Base-by-base conservation (phyloP, 2,113 vertebrate genomes). In the Hydrochoerus hydrochaeris region DNA sequence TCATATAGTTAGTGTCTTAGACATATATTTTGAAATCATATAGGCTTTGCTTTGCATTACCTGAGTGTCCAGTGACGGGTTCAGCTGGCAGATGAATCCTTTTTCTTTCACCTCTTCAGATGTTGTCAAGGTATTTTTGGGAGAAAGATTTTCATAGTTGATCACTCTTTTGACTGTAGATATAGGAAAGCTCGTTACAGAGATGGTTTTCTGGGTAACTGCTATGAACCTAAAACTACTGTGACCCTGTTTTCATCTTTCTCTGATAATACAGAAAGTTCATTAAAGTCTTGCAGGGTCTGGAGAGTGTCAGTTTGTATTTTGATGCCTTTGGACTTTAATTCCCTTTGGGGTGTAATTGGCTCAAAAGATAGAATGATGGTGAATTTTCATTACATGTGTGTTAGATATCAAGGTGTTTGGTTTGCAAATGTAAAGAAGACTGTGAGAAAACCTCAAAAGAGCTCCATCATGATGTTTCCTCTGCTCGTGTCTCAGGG, bases 141-240 rank as follows among this genome's bases (percentile, higher is more conserved):
- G 83, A 93, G 69, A 83, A 97, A 97, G 97, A 98, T 75, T 85
- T 63, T 26, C n/a, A 97, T 98, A 98, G 95, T 97, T 97, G 81
- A 97, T 96, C 75, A 93, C 85, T 92, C 93, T 96, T 85, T 80
- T 96, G 97, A 95, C 97, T 95, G 90, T 95, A 97, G 71, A 96
- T 97, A 96, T 85, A 97, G 98, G 94, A 85, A 90, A 81, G 97
- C 97, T 86, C 95, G 44, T 97, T 85, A 71, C 88, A 85, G 75
- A 96, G 90, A 97, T 96, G 96, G 96, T 96, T 93, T 97, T 95
- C 69, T 67, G 90, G 98, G 97, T 97, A 92, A 58, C 88, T 67
- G 44, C 78, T 85, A 49, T 63, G 88, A 89, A 35, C 26, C n/a
- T 28, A 58, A 65, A 92, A 54, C 81, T 67, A 24, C 46, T 19